Base-by-base conservation (phyloP, 2,113 vertebrate genomes). In the Pseudorhombus dupliciocellatus region DNA sequence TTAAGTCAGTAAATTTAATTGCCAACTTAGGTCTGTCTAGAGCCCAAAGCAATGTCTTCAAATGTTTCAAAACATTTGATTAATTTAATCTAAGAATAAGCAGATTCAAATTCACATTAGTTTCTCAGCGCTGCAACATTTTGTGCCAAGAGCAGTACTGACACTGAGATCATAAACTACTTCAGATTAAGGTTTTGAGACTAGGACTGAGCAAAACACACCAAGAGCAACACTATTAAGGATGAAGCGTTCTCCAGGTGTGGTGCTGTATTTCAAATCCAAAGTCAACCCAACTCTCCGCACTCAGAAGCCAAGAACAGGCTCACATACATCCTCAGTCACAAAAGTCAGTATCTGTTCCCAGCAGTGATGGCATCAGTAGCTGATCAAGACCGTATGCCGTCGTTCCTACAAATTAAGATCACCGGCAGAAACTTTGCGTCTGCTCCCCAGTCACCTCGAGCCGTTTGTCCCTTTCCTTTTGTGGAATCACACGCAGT, bases 331-430 rank as follows among this genome's bases (percentile, higher is more conserved):
- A 16, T 21, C 37, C 30, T 56, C 40, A 46, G 66, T 59, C 63
- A 53, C 51, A 56, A 28, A 70, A 50, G 37, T 80, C 66, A 64
- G 61, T 84, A 75, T 79, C 61, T 69, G 59, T 75, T 83, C 59
- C 55, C 72, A 69, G 75, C 46, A 73, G 59, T 66, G 73, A 83
- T 60, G 61, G 58, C 75, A 70, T 89, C 77, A 81, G 85, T 85
- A 85, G 61, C 57, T 51, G 37, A 70, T 81, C 63, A 60, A 60
- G 52, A 68, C 73, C 72, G 48, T 24, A 30, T 60, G 3, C 31
- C 22, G 55, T 37, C 56, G 52, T 64, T 82, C 58, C 75, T 50
- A 55, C 57, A 67, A 75, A 85, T 81, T 81, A 40, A 59, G 76
- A 79, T 65, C 65, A 65, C 60, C 70, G 56, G 56, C 21, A 28